phyloP scores from a whole-genome alignment of 2,888 invertebrate species.

The Nomada ruficornis region DNA sequence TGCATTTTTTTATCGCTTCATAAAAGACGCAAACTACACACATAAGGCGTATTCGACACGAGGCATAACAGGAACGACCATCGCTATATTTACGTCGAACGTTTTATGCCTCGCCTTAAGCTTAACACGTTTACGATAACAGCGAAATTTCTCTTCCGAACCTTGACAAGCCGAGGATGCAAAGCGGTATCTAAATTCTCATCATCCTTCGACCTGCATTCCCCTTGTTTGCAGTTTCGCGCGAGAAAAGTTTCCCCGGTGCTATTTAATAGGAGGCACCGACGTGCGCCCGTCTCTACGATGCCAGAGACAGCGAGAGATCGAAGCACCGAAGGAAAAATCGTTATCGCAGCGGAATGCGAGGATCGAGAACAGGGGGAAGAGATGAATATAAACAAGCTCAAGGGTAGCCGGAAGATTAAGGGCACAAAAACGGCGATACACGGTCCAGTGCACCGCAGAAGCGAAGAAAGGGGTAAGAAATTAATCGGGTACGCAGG shows the following conservation, averaged over 20 bases:
- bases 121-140: constrained; percentile 38
- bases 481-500: constrained; percentile 4
- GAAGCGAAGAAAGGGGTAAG: neutral
- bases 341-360: neutral
- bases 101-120: constrained; percentile 25
- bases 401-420: neutral
- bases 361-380: neutral
- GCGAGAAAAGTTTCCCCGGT: constrained; percentile 2
- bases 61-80: neutral
- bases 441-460: neutral
- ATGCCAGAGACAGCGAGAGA: neutral
- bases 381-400: neutral
- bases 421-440: neutral
- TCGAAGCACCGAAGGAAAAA: neutral
- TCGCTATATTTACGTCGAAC: constrained; percentile 4
- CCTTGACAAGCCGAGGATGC: constrained; percentile 20
- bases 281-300: neutral
- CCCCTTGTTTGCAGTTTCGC: constrained; percentile 4
- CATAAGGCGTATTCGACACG: constrained; percentile 8
- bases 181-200: constrained; percentile 36
- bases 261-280: neutral
- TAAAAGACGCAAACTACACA: constrained; percentile 2
- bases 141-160: constrained; percentile 35
- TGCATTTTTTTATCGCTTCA: constrained; percentile 42
- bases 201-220: constrained; percentile 39